A percentile compares a stretch with the other conserved stretches of the same genome.
phyloP scores from a whole-genome alignment of 2,113 vertebrate genomes.

The Pluvialis apricaria region DNA sequence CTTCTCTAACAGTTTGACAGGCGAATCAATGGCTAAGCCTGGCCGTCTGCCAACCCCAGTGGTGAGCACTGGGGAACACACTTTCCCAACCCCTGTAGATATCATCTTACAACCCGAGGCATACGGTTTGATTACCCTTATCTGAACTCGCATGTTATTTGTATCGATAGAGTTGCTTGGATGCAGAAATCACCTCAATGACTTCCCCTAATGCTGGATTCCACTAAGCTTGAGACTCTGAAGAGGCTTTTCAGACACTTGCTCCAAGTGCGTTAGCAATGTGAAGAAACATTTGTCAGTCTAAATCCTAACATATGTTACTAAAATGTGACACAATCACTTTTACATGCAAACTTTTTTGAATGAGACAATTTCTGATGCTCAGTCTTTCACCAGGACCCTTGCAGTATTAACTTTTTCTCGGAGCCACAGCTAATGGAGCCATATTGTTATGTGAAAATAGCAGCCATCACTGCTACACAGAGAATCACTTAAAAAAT shows the following conservation, averaged over 20 bases:
- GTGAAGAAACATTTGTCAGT: background rate
- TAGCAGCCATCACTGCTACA: no score
- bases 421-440: background rate
- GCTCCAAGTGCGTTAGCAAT: background rate
- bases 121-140: background rate
- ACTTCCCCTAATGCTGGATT: background rate
- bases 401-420: background rate
- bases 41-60: background rate
- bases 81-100: background rate
- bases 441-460: no score
- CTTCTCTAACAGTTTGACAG: background rate
- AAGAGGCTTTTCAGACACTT: background rate
- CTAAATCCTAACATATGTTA: background rate
- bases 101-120: background rate
- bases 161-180: background rate
- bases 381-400: background rate
- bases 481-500: background rate
- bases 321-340: rapidly evolving
- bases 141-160: background rate
- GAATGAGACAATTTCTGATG: background rate
- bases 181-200: background rate
- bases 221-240: background rate
- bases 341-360: background rate
- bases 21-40: background rate
- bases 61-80: background rate